Conservation (phyloP, 2,888 invertebrate genomes). For the Aromia moschata region DNA sequence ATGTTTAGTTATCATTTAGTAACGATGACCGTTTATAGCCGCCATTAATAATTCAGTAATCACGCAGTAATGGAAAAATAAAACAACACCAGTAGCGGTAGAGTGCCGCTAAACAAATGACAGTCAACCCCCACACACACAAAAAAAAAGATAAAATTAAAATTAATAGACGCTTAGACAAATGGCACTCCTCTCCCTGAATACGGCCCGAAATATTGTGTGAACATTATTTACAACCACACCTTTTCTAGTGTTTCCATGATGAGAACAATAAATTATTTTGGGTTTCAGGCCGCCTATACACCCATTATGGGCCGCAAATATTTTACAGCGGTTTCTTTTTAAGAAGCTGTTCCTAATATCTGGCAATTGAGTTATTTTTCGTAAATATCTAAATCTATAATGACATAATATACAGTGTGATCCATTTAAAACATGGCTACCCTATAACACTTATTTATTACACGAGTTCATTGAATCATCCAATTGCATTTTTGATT, state of each 20-base stretch:
- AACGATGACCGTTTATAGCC: conserved; percentile 53
- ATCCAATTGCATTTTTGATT: too few relatives aligned
- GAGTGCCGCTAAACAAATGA: conserved; percentile 52
- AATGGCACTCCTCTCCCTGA: conserved; percentile 59
- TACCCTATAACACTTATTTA: too few relatives aligned
- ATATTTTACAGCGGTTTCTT: conserved; percentile 11
- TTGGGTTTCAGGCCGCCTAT: conserved; percentile 43
- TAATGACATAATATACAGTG: too few relatives aligned
- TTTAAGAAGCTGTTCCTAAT: conserved; percentile 8
- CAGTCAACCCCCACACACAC: conserved; percentile 53
- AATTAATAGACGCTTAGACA: conserved; percentile 61
- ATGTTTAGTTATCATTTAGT: conserved; percentile 54
- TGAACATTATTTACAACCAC: conserved; percentile 62
- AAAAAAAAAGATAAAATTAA: conserved; percentile 59
- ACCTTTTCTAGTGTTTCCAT: conserved; percentile 61
- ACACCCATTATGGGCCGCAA: conserved; percentile 17
- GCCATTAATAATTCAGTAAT: conserved; percentile 57
- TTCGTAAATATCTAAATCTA: too few relatives aligned
- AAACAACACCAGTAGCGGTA: conserved; percentile 51
- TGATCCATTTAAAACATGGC: too few relatives aligned
- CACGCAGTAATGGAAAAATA: conserved; percentile 53
- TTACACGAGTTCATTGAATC: too few relatives aligned
- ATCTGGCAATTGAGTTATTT: background rate
- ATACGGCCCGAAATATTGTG: conserved; percentile 59
- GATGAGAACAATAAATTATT: conserved; percentile 60